These are phyloP conservation scores for Lycaena phlaeas DNA, from an alignment of 2,888 invertebrate genomes.

Conservation along the genomic window DNA sequence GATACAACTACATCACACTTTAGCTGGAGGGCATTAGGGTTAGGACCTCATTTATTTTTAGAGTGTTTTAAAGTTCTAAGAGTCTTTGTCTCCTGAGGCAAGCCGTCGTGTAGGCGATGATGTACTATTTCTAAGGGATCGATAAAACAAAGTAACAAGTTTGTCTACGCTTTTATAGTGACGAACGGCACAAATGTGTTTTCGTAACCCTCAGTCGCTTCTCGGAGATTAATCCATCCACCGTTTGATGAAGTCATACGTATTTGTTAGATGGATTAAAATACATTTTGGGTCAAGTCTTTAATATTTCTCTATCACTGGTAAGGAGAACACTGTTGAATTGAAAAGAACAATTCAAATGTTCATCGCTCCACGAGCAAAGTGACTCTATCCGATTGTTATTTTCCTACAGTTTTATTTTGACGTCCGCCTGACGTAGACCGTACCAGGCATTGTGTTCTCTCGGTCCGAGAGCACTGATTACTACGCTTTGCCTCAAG, in stretches of 20 bases:
- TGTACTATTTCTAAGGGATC: too few species aligned
- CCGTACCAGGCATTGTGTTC: constrained; percentile 31
- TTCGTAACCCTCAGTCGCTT: too few species aligned
- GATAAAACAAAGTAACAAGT: too few species aligned
- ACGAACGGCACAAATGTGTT: too few species aligned
- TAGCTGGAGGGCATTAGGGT: too few species aligned
- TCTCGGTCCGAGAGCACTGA: constrained; percentile 38
- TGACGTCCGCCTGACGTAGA: constrained; percentile 20
- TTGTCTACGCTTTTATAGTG: too few species aligned
- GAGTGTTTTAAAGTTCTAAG: too few species aligned
- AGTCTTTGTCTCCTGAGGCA: too few species aligned
- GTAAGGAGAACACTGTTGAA: constrained; percentile 1
- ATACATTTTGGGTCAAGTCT: background rate
- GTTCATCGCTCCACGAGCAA: constrained; percentile 10
- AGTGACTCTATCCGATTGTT: constrained; percentile 21
- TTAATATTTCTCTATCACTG: constrained; percentile 2
- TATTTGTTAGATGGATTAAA: background rate
- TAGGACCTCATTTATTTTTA: too few species aligned
- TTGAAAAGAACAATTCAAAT: constrained; percentile 8
- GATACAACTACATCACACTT: too few species aligned
- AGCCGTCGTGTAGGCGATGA: too few species aligned
- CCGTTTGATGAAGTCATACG: too few species aligned
- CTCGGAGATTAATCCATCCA: background rate
- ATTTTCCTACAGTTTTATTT: constrained; percentile 22
- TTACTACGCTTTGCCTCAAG: constrained; percentile 56